Conservation (phyloP, 2,113 vertebrate species). For the Macroglossus sobrinus region DNA sequence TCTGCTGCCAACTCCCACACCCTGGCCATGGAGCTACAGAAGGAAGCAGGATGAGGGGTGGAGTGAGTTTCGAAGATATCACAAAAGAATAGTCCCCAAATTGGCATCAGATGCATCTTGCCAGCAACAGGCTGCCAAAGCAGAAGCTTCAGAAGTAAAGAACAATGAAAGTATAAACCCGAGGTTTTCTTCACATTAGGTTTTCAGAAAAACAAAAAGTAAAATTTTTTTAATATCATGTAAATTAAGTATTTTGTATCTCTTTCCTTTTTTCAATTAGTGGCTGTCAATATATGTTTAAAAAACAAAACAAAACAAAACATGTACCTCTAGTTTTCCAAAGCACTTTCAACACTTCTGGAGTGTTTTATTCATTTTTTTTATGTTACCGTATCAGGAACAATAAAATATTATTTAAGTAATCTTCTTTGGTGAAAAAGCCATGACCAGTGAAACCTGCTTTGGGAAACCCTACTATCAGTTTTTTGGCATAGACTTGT, state of each 20-base stretch:
- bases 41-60: neutral
- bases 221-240: neutral
- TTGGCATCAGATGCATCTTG: neutral
- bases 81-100: slow-evolving; percentile 13
- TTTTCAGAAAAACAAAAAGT: slow-evolving; percentile 26
- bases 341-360: neutral
- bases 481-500: neutral
- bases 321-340: neutral
- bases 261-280: neutral
- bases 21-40: neutral
- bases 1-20: neutral
- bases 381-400: neutral
- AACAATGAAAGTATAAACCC: slow-evolving; percentile 33
- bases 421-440: slow-evolving; percentile 25
- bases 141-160: slow-evolving; percentile 27
- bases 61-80: neutral
- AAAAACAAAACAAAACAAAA: neutral
- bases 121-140: neutral
- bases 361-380: slow-evolving; percentile 40
- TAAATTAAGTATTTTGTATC: neutral
- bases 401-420: slow-evolving; percentile 46
- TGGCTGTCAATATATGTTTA: neutral
- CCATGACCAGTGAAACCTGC: neutral
- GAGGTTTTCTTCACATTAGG: neutral
- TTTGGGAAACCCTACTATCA: neutral